Conservation (phyloP, 1,140 invertebrate genomes). For the Psix sp. region DNA sequence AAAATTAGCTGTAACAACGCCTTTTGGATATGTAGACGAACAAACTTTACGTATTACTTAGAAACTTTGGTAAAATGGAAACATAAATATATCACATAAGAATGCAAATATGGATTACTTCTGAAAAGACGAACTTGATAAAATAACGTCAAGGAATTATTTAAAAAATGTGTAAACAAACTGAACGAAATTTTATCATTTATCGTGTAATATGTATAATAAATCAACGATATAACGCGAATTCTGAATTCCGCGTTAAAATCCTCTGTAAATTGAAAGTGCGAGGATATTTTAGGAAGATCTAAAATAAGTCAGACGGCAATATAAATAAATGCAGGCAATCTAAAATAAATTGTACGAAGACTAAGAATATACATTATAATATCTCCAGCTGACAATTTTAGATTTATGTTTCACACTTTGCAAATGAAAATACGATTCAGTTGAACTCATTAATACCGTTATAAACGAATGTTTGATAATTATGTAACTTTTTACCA, state of each 20-base stretch:
- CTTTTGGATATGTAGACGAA: too few species aligned
- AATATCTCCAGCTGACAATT: conserved; percentile 8
- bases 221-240: conserved; percentile 13
- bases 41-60: too few species aligned
- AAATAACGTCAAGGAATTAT: too few species aligned
- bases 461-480: too few species aligned
- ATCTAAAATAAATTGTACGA: conserved; percentile 46
- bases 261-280: conserved; percentile 28
- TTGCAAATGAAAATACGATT: too few species aligned
- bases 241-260: conserved; percentile 26
- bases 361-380: conserved; percentile 26
- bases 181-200: conserved; percentile 12
- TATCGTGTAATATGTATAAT: conserved; percentile 13
- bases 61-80: too few species aligned
- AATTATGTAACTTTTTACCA: too few species aligned
- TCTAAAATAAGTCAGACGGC: conserved; percentile 23
- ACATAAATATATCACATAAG: too few species aligned
- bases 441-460: too few species aligned
- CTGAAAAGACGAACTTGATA: too few species aligned
- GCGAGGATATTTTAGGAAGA: conserved; percentile 32
- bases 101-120: too few species aligned
- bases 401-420: conserved; percentile 9
- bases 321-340: conserved; percentile 42
- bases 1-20: conserved; percentile 8
- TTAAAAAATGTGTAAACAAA: not conserved